These are phyloP conservation scores for Dastarcus helophoroides DNA, from an alignment of 2,888 invertebrate species.

Conservation along the genomic window DNA sequence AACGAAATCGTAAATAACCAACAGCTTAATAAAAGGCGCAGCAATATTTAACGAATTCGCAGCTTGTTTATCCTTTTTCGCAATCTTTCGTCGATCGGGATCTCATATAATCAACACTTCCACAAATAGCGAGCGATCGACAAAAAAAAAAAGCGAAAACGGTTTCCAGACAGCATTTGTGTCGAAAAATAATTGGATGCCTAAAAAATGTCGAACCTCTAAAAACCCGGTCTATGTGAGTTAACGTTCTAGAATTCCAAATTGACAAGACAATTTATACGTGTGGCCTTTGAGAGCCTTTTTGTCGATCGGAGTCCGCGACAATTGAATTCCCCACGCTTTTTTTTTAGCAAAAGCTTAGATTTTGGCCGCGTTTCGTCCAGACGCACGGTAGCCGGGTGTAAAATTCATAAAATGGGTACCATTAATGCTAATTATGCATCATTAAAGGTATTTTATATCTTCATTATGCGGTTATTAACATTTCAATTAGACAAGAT, in stretches of 20 bases:
- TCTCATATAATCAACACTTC: slow-evolving; percentile 26
- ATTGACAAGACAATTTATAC: slow-evolving; percentile 30
- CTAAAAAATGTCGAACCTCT: slow-evolving; percentile 30
- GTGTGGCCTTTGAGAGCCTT: slow-evolving; percentile 11
- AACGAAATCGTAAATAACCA: slow-evolving; percentile 8
- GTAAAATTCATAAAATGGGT: too few relatives aligned
- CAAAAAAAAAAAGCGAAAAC: slow-evolving; percentile 25
- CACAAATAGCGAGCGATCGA: slow-evolving; percentile 23
- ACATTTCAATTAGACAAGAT: too few relatives aligned
- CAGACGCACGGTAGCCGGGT: too few relatives aligned
- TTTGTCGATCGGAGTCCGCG: slow-evolving; percentile 14
- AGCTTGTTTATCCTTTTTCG: slow-evolving; percentile 16
- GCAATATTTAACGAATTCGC: slow-evolving; percentile 20
- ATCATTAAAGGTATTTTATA: too few relatives aligned
- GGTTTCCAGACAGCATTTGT: slow-evolving; percentile 28
- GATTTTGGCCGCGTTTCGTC: too few relatives aligned
- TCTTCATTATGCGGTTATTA: too few relatives aligned
- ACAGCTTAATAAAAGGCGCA: too few relatives aligned
- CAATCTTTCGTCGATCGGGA: slow-evolving; percentile 17
- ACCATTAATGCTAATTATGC: too few relatives aligned
- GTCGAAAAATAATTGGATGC: slow-evolving; percentile 33
- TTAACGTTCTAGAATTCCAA: slow-evolving; percentile 32
- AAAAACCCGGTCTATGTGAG: slow-evolving; percentile 31
- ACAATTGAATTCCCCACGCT: slow-evolving; percentile 21
- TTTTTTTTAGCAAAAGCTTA: slow-evolving; percentile 13